phyloP scores from a whole-genome alignment of 2,113 vertebrate species.

The Petrocephalus microphthalmus region DNA sequence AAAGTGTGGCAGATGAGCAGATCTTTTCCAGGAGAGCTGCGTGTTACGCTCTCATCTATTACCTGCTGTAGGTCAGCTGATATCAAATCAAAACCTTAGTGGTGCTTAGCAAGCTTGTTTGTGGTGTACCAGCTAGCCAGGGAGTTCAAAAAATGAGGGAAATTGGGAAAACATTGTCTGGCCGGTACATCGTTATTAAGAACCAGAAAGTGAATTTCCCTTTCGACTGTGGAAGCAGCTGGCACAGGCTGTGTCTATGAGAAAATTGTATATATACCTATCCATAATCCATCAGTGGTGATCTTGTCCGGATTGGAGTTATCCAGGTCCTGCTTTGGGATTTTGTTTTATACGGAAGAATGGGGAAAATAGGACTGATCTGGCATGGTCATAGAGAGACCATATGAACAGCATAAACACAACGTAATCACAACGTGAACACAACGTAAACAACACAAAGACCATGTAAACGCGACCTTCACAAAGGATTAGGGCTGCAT shows the following conservation, averaged over 20 bases:
- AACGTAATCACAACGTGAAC: too few relatives aligned
- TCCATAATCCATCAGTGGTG: background rate
- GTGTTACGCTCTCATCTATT: background rate
- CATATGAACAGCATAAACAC: background rate
- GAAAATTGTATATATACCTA: background rate
- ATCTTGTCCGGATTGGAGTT: background rate
- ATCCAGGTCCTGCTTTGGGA: background rate
- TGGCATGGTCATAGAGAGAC: background rate
- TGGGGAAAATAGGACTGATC: background rate
- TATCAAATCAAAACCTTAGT: background rate
- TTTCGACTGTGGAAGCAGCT: background rate
- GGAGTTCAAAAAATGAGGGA: background rate
- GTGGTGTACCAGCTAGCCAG: background rate
- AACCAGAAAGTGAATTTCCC: background rate
- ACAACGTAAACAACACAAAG: background rate
- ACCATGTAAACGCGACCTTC: too few relatives aligned
- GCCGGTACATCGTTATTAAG: background rate
- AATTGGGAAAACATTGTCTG: background rate
- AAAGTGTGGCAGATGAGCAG: background rate
- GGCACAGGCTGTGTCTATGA: background rate
- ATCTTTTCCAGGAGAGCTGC: background rate
- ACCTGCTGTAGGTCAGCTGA: background rate
- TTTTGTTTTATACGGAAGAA: background rate
- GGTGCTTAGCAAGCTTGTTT: background rate
- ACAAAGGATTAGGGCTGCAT: background rate